Conservation (phyloP, 2,113 vertebrate genomes). For the Haemorhous mexicanus region DNA sequence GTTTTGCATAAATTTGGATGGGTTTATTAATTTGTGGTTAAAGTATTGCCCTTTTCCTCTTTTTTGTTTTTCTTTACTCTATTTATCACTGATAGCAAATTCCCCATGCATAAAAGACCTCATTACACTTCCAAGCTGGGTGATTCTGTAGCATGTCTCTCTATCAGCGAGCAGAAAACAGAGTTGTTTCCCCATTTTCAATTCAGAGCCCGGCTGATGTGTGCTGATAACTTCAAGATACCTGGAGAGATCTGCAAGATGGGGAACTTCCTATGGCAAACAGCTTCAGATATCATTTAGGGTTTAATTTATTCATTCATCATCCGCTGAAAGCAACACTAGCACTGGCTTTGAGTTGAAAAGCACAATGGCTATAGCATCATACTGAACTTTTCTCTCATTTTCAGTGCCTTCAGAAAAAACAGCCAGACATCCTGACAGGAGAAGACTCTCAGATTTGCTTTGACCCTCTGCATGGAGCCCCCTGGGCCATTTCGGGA, state of each 20-base stretch:
- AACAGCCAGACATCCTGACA: not conserved
- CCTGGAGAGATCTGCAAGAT: not conserved
- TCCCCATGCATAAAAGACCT: not conserved
- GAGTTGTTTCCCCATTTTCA: not conserved
- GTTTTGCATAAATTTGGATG: not conserved
- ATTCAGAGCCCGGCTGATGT: not conserved
- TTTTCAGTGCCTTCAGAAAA: not conserved
- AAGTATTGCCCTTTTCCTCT: not conserved
- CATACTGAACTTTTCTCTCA: not conserved
- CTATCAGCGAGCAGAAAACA: not conserved
- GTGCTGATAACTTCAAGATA: not conserved
- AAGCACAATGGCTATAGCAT: not conserved
- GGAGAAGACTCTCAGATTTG: not conserved
- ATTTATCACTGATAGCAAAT: not conserved
- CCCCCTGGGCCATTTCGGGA: not conserved
- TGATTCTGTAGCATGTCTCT: not conserved
- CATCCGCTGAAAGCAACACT: not conserved
- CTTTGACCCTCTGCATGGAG: not conserved
- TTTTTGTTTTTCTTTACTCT: not conserved
- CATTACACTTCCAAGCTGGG: not conserved
- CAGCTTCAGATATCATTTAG: not conserved
- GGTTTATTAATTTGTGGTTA: not conserved
- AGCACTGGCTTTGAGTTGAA: not conserved
- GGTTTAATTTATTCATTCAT: not conserved
- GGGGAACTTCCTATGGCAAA: not conserved